phyloP scores from a whole-genome alignment of 2,888 invertebrate genomes.

The Orchesellides sinensis region DNA sequence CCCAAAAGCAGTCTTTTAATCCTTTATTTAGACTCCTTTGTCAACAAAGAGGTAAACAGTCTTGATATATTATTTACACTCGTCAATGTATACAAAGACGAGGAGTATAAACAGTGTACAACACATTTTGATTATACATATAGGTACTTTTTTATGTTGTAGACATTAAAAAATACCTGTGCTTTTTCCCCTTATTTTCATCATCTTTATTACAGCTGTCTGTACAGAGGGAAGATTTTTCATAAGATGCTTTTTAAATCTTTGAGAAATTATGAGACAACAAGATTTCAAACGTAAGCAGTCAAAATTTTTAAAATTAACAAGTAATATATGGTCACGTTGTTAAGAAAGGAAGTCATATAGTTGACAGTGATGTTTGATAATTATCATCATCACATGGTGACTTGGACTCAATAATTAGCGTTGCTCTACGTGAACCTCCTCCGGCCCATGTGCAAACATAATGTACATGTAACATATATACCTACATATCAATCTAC shows the following conservation, averaged over 20 bases:
- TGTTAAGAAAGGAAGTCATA: background rate
- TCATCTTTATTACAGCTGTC: background rate
- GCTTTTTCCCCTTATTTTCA: background rate
- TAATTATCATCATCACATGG: background rate
- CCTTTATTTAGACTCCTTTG: background rate
- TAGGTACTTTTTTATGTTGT: too few relatives aligned
- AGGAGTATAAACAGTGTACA: background rate
- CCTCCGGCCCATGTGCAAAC: conserved; percentile 5
- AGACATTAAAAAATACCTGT: background rate
- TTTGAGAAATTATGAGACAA: background rate
- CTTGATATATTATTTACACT: background rate
- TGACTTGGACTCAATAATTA: background rate
- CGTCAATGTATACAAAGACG: background rate
- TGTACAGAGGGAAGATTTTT: too few relatives aligned
- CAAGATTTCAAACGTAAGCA: background rate
- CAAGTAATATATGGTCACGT: conserved; percentile 18
- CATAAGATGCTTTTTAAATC: too few relatives aligned
- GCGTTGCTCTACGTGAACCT: background rate
- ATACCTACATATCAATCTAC: too few relatives aligned
- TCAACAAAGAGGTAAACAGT: background rate
- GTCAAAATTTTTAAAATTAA: too few relatives aligned
- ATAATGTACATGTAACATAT: too few relatives aligned
- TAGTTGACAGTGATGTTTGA: background rate
- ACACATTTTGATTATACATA: too few relatives aligned
- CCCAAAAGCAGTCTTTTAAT: background rate